Percentiles rank a stretch among this genome's conserved stretches.
phyloP scores from a whole-genome alignment of 2,797 vertebrate genomes.

The Melanotaenia nigrans region DNA sequence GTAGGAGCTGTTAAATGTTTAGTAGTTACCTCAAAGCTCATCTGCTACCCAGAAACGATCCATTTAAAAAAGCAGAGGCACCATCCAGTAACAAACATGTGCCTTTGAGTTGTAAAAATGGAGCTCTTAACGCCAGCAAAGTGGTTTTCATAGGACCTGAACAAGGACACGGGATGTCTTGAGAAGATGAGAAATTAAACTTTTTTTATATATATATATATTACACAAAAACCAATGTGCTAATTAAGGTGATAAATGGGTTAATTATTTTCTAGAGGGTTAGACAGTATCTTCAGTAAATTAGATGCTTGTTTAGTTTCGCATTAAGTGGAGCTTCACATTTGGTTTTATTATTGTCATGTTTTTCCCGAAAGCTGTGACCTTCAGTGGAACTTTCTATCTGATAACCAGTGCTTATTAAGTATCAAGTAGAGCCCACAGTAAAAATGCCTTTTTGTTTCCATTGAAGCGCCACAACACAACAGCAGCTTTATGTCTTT shows the following conservation, averaged over 20 bases:
- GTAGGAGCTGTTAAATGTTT: constrained; percentile 31
- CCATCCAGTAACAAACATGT: constrained; percentile 31
- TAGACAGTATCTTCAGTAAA: neutral
- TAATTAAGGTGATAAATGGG: neutral
- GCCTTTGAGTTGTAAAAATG: constrained; percentile 48
- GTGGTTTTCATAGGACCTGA: constrained; percentile 46
- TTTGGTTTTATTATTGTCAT: neutral
- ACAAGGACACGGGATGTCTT: constrained; percentile 38
- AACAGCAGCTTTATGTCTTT: constrained; percentile 30
- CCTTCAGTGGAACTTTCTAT: constrained; percentile 7
- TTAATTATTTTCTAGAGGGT: constrained; percentile 1
- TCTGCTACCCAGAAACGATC: constrained; percentile 40
- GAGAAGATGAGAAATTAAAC: constrained; percentile 22
- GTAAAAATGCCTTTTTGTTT: constrained; percentile 25
- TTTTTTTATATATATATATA: neutral
- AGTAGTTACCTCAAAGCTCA: constrained; percentile 49
- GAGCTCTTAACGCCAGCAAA: constrained; percentile 3
- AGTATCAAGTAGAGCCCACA: neutral
- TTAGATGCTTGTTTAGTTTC: neutral
- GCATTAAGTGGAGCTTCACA: neutral
- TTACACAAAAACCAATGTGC: neutral
- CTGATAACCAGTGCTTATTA: constrained; percentile 25
- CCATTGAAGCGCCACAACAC: constrained; percentile 2
- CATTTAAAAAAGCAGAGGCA: constrained; percentile 17
- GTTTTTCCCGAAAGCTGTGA: neutral